Conservation (phyloP, 2,113 vertebrate genomes). For the Platichthys stellatus region DNA sequence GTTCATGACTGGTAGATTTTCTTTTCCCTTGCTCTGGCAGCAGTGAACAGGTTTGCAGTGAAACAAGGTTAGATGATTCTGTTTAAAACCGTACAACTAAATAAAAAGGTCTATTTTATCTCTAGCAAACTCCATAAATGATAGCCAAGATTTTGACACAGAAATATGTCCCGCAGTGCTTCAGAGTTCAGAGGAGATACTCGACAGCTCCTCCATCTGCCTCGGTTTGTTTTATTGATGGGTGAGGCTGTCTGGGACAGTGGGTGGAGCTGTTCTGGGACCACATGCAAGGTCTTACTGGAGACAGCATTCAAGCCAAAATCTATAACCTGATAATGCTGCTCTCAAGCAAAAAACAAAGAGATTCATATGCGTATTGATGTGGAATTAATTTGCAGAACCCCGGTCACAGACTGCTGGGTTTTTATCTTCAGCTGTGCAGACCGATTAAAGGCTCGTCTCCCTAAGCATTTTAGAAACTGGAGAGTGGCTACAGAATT, state of each 20-base stretch:
- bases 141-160: neutral
- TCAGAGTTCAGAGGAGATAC: neutral
- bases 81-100: neutral
- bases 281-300: neutral
- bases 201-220: neutral
- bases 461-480: neutral
- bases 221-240: slow-evolving; percentile 55
- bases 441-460: neutral
- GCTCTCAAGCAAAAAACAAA: neutral
- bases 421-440: neutral
- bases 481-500: neutral
- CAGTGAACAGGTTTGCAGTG: neutral
- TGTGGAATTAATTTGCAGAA: neutral
- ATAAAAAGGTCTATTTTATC: neutral
- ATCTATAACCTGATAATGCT: neutral
- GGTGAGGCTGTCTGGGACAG: slow-evolving; percentile 33
- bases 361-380: neutral
- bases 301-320: neutral
- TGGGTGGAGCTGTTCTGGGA: slow-evolving; percentile 33
- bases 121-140: neutral
- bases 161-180: neutral
- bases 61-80: neutral
- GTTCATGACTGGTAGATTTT: neutral
- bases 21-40: neutral
- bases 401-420: neutral